Evolutionary conservation across 2,888 invertebrate genomes (phyloP), one percentile per base, ranked within the genome.

Genomic region (Physocephala rufipes): DNA sequence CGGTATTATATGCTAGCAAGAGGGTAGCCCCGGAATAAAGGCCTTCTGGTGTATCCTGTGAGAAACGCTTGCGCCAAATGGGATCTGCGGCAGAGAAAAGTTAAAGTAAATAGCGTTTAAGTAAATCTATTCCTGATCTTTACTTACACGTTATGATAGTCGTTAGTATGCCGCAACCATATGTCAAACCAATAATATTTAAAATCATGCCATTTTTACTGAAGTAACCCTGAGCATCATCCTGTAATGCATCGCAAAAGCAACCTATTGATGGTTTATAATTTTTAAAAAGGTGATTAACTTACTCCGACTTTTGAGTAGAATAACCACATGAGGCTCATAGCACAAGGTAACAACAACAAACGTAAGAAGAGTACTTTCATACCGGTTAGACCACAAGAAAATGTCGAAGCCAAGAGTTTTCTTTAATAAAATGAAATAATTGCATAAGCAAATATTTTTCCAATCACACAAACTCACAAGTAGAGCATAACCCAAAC

Each of bases 41-140:
- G 0, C 95, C 95, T 84, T 96, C 95, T 67, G 95, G 91, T 0
- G 93, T 91, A 81, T 97, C 97, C 82, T 96, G 95, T 77, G 95
- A 95, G 86, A 95, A 96, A 53, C 95, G 89, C n/a, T 94, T 95
- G n/a, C 96, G 88, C 86, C 94, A 94, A 45, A 90, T 90, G 2
- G 94, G 92, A 87, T 91, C 94, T 94, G 82, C 0, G 7, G 68
- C 28, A 15, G 21, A 21, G 12, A 67, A 58, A 19, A 24, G 15
- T 21, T 21, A 5, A 19, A 26, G 36, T 7, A 2, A 24, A 4
- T 21, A 21, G 19, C 19, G 36, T 9, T 36, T 36, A 9, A 9
- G 5, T 36, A 5, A 13, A n/a, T 19, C 58, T 21, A 59, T 28
- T n/a, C 15, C n/a, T n/a, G n/a, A n/a, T n/a, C 7, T 64, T 4